Conservation (phyloP, 2,888 invertebrate genomes). For the Pteria penguin region DNA sequence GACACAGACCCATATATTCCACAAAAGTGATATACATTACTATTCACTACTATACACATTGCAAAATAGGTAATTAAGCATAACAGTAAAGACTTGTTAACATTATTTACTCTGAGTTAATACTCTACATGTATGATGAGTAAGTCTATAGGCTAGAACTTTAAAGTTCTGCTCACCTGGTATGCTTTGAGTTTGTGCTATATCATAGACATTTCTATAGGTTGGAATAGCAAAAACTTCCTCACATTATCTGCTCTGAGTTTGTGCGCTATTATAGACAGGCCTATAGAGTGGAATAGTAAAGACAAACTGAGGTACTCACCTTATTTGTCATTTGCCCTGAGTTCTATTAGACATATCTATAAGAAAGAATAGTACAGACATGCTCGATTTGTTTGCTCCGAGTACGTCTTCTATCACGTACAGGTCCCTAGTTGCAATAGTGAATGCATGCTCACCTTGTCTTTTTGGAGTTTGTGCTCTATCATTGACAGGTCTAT, state of each 20-base stretch:
- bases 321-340: too few relatives aligned
- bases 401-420: conserved; percentile 95
- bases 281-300: conserved; percentile 91
- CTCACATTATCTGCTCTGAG: conserved; percentile 86
- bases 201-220: conserved; percentile 96
- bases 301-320: too few relatives aligned
- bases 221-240: conserved; percentile 83
- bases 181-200: conserved; percentile 92
- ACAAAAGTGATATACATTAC: too few relatives aligned
- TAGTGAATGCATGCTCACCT: too few relatives aligned
- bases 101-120: too few relatives aligned
- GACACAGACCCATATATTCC: too few relatives aligned
- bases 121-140: too few relatives aligned
- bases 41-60: too few relatives aligned
- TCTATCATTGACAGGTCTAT: conserved; percentile 97
- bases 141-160: too few relatives aligned
- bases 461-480: conserved; percentile 89
- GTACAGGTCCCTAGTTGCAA: conserved; percentile 96
- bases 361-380: too few relatives aligned
- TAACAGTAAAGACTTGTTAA: too few relatives aligned
- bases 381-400: conserved; percentile 82
- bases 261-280: conserved; percentile 94
- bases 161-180: conserved; percentile 78
- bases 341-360: too few relatives aligned
- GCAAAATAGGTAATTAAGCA: conserved; percentile 97